Percentiles rank a stretch among this genome's conserved stretches.
Evolutionary conservation across 2,888 invertebrate genomes (phyloP).

Genomic region (Xestia ashworthii): DNA sequence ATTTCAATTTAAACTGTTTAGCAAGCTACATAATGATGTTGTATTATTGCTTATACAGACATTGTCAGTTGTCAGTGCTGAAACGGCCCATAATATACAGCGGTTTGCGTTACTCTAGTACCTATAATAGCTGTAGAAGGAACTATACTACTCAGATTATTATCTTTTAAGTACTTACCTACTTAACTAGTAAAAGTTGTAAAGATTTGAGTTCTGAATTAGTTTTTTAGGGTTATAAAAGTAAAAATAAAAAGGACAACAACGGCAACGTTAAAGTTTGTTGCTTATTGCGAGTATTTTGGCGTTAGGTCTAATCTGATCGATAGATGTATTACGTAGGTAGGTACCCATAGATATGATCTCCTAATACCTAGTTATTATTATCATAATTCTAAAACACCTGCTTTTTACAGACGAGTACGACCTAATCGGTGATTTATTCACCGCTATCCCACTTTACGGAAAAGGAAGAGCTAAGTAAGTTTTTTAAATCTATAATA

Average conservation of each 20-base stretch:
- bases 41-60: background rate
- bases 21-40: background rate
- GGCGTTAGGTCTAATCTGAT: background rate
- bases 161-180: too few relatives aligned
- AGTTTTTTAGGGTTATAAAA: background rate
- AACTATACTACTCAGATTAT: too few relatives aligned
- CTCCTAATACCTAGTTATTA: background rate
- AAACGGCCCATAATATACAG: too few relatives aligned
- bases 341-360: background rate
- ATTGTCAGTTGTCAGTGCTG: background rate
- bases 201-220: background rate
- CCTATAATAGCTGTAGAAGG: too few relatives aligned
- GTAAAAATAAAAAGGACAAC: background rate
- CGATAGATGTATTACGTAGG: background rate
- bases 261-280: background rate
- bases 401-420: conserved; percentile 77
- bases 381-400: conserved; percentile 1
- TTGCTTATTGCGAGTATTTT: background rate
- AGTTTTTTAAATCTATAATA: conserved; percentile 58
- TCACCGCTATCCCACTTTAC: conserved; percentile 82
- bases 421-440: conserved; percentile 79
- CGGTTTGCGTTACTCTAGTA: too few relatives aligned
- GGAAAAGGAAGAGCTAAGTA: conserved; percentile 83
- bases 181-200: too few relatives aligned
- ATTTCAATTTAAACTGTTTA: too few relatives aligned